Conservation (phyloP, 2,888 invertebrate species). For the Limnephilus auricula region DNA sequence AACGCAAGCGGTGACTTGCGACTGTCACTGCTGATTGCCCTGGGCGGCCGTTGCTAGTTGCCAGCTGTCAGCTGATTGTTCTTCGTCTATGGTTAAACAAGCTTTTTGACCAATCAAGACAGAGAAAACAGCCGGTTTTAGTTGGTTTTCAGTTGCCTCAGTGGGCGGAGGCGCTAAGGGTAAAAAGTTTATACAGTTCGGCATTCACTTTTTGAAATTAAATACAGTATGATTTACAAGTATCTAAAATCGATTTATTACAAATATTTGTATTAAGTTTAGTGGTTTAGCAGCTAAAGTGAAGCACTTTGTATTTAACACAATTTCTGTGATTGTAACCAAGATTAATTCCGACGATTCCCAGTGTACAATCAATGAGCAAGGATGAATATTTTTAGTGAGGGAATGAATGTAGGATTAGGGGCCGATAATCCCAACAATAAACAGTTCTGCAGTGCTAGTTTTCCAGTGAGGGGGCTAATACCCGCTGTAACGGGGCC, state of each 20-base stretch:
- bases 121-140: no score
- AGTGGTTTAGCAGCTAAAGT: not conserved
- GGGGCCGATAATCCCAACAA: not conserved
- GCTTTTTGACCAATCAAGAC: no score
- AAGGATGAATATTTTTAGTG: constrained; percentile 8
- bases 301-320: not conserved
- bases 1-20: no score
- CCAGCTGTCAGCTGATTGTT: no score
- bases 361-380: not conserved
- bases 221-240: not conserved
- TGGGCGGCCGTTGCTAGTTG: no score
- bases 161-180: no score
- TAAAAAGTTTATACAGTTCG: no score
- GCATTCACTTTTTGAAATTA: no score
- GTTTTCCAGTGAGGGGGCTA: not conserved
- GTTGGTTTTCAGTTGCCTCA: no score
- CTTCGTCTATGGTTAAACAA: no score
- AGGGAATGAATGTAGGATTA: not conserved
- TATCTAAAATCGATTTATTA: not conserved
- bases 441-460: constrained; percentile 19
- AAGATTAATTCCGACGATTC: constrained; percentile 2
- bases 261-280: not conserved
- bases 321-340: not conserved
- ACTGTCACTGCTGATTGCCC: no score
- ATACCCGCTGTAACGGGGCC: not conserved